Base-by-base conservation (phyloP, 2,797 vertebrate genomes). In the Pseudopleuronectes americanus region DNA sequence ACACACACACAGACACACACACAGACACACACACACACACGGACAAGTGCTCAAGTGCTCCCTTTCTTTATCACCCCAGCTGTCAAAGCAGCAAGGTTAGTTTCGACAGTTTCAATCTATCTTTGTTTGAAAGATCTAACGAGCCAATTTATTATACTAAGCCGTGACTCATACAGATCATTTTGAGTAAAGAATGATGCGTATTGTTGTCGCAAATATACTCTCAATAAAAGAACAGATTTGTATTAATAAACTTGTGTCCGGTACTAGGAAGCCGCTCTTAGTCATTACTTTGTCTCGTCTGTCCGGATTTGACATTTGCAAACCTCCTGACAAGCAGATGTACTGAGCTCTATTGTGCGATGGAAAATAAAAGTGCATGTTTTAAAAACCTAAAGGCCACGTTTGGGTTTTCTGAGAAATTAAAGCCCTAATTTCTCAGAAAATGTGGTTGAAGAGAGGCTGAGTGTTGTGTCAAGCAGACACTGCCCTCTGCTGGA, bases 401-500 rank as follows among this genome's bases (percentile, higher is more conserved):
- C 10, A 49, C 41, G 7, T 24, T 4, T 17, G 16, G 57, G 36
- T 68, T 75, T 75, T 76, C 23, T 48, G 17, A 51, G 31, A 64
- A 64, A 57, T 31, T 21, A 33, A 33, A 21, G 59, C 55, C n/a
- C 73, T 49, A 24, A 57, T 56, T 47, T 43, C 41, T 60, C 6
- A 7, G 17, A 19, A 45, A 45, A 45, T 45, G 31, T 43, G 48
- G 52, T 54, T 60, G 45, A 41, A 48, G 51, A 75, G 59, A 74
- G 8, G 28, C 51, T 13, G 8, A 14, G 57, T 13, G 7, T 38
- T 64, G 84, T 64, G 57, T 84, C 74, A 66, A 73, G 84, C 77
- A 81, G 78, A 90, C 76, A 89, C 87, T 87, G 90, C 92, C 91
- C 87, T 90, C 92, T 93, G 85, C 90, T 92, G 92, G 91, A 84